Base-by-base conservation (phyloP, 2,888 invertebrate species). In the Eupeodes luniger region DNA sequence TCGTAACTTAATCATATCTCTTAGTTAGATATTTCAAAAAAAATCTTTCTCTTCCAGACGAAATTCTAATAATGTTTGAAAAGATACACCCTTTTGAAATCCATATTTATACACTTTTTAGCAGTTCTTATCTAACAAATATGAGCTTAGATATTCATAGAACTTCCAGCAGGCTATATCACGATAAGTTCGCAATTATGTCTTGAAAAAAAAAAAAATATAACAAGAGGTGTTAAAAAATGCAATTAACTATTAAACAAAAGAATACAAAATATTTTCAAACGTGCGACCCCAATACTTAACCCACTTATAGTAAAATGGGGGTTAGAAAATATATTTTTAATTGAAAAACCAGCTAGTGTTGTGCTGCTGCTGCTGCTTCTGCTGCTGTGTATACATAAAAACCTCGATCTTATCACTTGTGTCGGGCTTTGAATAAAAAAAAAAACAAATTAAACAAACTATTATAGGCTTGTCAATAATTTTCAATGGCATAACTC, bases 241-340 rank as follows among this genome's bases (percentile, higher is more conserved):
- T 57, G 57, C 44, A 72, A 72, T 57, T 47, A 72, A 72, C 44
- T 19, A 47, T 72, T 19, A 4, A 27, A 51, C 14, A 44, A 14
- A 3, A 16, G 3, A 47, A 47, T 51, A 49, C 27, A 40, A 40
- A 55, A 7, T 16, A 16, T 27, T 55, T 70, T 40, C 5, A 27
- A 72, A 72, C 72, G 72, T 72, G 72, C 72, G 57, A 47, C 72
- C 72, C 27, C 10, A 44, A 72, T 72, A 27, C 27, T 27, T 72
- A 57, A 57, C 72, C 72, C 27, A 72, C 44, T 59, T 57, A 47
- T 7, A 11, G 2, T 14, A 19, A 4, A 9, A 53, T 53, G 51
- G 51, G 67, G 67, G 51, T 67, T 19, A 36, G 53, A 10, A 12
- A 47, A 14, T 34, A 14, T 40, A 16, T 47, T 16, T 49, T 66